These are phyloP conservation scores for Cryptomyrus ogoouensis DNA, from an alignment of 2,113 vertebrate genomes.

Conservation along the genomic window DNA sequence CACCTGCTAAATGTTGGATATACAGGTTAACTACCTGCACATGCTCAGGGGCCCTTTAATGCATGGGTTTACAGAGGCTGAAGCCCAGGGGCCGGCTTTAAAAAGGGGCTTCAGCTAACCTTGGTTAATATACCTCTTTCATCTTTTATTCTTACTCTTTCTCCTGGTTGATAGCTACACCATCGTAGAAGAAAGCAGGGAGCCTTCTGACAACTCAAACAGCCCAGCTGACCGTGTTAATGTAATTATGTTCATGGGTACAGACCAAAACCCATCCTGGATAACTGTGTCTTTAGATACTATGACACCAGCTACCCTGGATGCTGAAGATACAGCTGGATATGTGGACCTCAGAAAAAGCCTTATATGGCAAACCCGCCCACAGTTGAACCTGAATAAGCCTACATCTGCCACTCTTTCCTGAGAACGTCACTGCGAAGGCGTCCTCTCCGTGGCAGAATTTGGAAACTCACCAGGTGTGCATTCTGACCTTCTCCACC, in stretches of 20 bases:
- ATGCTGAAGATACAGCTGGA: background rate
- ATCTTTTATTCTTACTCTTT: background rate
- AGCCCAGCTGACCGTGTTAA: background rate
- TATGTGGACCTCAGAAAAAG: background rate
- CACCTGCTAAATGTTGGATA: background rate
- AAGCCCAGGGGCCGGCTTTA: background rate
- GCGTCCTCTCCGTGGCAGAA: conserved; percentile 71
- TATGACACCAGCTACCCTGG: background rate
- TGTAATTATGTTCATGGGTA: background rate
- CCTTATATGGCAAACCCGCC: background rate
- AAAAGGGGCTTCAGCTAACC: background rate
- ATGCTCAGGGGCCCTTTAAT: background rate
- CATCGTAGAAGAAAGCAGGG: background rate
- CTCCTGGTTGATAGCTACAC: background rate
- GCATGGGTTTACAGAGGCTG: background rate
- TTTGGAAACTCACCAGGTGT: conserved; percentile 68
- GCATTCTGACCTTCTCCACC: conserved; percentile 65
- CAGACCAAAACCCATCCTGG: background rate
- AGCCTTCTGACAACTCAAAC: background rate
- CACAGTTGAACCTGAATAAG: background rate
- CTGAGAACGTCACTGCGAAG: conserved; percentile 59
- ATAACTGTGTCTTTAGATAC: background rate
- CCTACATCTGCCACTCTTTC: conserved; percentile 37
- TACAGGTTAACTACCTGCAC: background rate
- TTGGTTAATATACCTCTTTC: background rate